These are phyloP conservation scores for Osmoderma eremita DNA, from an alignment of 2,888 invertebrate species.

Conservation along the genomic window DNA sequence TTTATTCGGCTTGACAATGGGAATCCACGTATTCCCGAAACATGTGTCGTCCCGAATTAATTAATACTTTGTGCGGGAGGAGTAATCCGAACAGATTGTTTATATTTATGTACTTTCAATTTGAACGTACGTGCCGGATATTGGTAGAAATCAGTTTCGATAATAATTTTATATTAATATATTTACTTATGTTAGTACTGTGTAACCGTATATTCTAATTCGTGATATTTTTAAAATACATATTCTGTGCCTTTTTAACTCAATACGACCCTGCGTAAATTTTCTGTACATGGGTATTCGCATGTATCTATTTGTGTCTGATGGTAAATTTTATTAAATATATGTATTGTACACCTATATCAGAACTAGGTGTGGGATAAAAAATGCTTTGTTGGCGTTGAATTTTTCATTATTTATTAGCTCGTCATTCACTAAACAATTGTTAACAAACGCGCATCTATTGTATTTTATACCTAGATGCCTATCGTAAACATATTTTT, in stretches of 20 bases:
- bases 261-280: neutral
- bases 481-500: no score
- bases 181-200: neutral
- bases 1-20: no score
- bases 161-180: neutral
- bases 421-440: slow-evolving; percentile 11
- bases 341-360: neutral
- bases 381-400: slow-evolving; percentile 8
- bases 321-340: slow-evolving; percentile 19
- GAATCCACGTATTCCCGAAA: no score
- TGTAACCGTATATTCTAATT: no score
- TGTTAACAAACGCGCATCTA: neutral
- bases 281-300: slow-evolving; percentile 7
- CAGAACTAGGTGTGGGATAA: slow-evolving; percentile 15
- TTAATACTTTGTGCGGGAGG: no score
- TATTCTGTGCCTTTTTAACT: no score
- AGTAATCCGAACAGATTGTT: no score
- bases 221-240: neutral
- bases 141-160: neutral
- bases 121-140: neutral
- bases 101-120: no score
- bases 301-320: neutral
- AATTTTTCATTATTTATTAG: slow-evolving; percentile 7
- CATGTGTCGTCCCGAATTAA: no score
- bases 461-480: no score